Conservation (phyloP, 2,888 invertebrate genomes). For the Agrotis ipsilon region DNA sequence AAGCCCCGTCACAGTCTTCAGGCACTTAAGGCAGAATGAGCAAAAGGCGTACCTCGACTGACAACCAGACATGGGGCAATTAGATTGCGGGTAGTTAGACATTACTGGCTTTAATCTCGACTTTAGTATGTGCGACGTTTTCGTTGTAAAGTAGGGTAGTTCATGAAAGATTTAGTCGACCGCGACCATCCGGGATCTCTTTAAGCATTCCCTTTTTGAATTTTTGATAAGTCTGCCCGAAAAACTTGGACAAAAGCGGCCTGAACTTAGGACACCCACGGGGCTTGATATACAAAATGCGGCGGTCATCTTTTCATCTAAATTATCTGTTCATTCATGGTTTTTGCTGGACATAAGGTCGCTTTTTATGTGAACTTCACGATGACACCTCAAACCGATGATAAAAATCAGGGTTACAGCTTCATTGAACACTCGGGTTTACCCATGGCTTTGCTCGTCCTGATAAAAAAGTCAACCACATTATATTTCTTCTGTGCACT, state of each 20-base stretch:
- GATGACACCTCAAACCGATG: too few species aligned
- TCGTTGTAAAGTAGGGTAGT: constrained; percentile 37
- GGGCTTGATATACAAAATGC: constrained; percentile 22
- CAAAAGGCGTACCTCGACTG: constrained; percentile 76
- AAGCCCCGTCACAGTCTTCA: constrained; percentile 76
- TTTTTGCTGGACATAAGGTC: background rate
- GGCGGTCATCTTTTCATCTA: constrained; percentile 51
- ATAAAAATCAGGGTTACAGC: too few species aligned
- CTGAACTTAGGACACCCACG: constrained; percentile 21
- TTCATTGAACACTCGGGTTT: too few species aligned
- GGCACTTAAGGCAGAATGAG: constrained; percentile 79
- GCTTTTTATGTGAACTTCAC: background rate
- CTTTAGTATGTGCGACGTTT: constrained; percentile 38
- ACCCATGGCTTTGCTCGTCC: too few species aligned
- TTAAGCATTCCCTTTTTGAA: constrained; percentile 53
- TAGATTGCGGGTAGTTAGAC: constrained; percentile 72
- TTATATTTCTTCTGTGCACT: too few species aligned
- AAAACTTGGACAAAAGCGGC: constrained; percentile 27
- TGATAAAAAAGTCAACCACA: too few species aligned
- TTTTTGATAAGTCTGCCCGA: constrained; percentile 37
- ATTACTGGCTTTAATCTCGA: constrained; percentile 64
- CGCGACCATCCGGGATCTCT: constrained; percentile 31
- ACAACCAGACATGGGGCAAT: constrained; percentile 77
- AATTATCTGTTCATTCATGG: constrained; percentile 5
- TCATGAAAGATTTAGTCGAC: constrained; percentile 49